Conservation (phyloP, 1,140 invertebrate species). For the Drosophila pruinosa region DNA sequence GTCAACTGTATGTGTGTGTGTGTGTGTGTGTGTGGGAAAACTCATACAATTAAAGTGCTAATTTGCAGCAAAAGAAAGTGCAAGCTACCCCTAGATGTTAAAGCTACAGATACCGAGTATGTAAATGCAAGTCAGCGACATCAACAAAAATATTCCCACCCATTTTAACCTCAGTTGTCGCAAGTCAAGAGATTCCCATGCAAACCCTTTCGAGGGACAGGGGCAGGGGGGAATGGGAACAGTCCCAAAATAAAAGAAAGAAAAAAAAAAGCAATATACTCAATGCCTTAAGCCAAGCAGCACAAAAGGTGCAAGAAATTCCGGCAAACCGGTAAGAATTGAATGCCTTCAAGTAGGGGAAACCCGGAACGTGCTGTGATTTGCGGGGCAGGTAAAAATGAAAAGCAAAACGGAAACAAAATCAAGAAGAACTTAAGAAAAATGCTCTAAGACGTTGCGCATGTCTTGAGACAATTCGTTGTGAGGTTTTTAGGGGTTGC, state of each 20-base stretch:
- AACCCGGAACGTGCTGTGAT: conserved; percentile 46
- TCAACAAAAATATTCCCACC: conserved; percentile 79
- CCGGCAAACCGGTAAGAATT: too few relatives aligned
- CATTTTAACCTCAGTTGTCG: conserved; percentile 69
- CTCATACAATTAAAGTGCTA: conserved; percentile 46
- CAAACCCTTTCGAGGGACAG: conserved; percentile 36
- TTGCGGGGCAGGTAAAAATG: conserved; percentile 34
- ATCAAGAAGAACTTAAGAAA: background rate
- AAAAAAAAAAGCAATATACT: background rate
- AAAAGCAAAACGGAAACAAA: background rate
- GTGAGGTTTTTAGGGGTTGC: background rate
- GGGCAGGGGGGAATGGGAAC: too few relatives aligned
- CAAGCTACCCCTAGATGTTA: conserved; percentile 10
- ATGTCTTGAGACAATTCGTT: conserved; percentile 58
- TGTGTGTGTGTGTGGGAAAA: conserved; percentile 37
- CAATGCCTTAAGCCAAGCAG: background rate
- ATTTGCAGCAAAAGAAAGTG: conserved; percentile 10
- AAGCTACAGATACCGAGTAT: conserved; percentile 7
- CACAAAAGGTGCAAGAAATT: conserved; percentile 9
- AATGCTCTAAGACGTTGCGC: conserved; percentile 74
- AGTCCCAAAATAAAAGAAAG: conserved; percentile 4
- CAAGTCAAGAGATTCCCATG: conserved; percentile 66
- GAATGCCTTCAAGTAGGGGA: conserved; percentile 28
- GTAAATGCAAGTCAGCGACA: conserved; percentile 32
- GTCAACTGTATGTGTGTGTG: conserved; percentile 39